phyloP scores from a whole-genome alignment of 2,888 invertebrate genomes.

The Rhogogaster chlorosoma region DNA sequence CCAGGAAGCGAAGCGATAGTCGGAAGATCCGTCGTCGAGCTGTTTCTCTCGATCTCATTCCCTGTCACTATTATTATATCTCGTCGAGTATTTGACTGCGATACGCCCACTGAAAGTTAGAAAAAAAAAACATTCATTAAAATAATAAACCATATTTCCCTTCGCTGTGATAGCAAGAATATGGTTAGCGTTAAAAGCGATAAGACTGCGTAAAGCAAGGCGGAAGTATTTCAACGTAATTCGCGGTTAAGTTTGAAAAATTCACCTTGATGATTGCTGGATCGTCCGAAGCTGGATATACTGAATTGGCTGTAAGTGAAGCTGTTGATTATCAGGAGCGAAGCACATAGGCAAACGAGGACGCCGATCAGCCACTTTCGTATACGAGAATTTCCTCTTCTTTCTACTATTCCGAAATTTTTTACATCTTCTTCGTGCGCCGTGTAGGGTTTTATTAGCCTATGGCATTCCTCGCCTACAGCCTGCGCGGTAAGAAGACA shows the following conservation, averaged over 20 bases:
- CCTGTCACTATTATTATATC: constrained; percentile 54
- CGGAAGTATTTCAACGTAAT: too few species aligned
- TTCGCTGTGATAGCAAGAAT: too few species aligned
- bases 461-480: background rate
- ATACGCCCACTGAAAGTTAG: background rate
- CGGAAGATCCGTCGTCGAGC: background rate
- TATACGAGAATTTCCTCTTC: constrained; percentile 60
- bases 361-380: constrained; percentile 70
- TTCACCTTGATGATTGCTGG: constrained; percentile 23
- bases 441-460: background rate
- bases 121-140: too few species aligned
- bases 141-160: too few species aligned
- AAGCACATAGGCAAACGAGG: constrained; percentile 66
- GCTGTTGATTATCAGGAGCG: constrained; percentile 69
- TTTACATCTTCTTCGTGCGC: background rate
- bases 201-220: too few species aligned
- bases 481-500: background rate
- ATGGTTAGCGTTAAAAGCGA: too few species aligned
- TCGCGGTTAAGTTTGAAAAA: background rate
- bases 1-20: constrained; percentile 60
- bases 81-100: background rate
- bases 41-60: constrained; percentile 56
- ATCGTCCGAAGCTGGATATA: constrained; percentile 52
- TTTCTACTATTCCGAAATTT: background rate
- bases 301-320: constrained; percentile 68